phyloP scores from a whole-genome alignment of 2,113 vertebrate genomes.

The Orycteropus afer region DNA sequence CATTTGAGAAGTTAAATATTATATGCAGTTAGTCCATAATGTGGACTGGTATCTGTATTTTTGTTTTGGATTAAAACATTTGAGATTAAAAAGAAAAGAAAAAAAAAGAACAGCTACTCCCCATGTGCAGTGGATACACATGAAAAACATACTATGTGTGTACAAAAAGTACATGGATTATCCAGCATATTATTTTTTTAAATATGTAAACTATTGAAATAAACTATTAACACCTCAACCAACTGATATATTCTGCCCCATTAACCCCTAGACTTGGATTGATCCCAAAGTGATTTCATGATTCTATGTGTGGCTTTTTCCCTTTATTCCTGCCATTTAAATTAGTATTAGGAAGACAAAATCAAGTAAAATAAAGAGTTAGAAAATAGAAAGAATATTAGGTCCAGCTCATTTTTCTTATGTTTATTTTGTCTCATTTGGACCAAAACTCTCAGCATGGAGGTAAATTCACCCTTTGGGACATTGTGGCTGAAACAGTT shows the following conservation, averaged over 20 bases:
- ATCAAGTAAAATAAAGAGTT: not conserved
- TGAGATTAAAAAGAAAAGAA: not conserved
- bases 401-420: not conserved
- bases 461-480: not conserved
- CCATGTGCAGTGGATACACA: constrained; percentile 15
- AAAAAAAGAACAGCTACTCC: not conserved
- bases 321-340: not conserved
- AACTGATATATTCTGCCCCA: not conserved
- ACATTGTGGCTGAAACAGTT: not conserved
- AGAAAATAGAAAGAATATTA: not conserved
- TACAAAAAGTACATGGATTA: constrained; percentile 19
- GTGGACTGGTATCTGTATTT: not conserved
- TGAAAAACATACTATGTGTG: constrained; percentile 45
- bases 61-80: constrained; percentile 47
- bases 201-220: constrained; percentile 13
- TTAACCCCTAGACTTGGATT: not conserved
- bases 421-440: not conserved
- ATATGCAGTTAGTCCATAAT: not conserved
- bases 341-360: constrained; percentile 16
- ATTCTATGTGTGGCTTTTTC: not conserved
- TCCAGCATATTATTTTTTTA: constrained; percentile 38
- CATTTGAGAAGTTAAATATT: constrained; percentile 8
- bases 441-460: not conserved
- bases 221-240: not conserved
- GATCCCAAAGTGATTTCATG: not conserved